Evolutionary conservation across 2,797 vertebrate species (phyloP).

Genomic region (Tokudaia muenninki): DNA sequence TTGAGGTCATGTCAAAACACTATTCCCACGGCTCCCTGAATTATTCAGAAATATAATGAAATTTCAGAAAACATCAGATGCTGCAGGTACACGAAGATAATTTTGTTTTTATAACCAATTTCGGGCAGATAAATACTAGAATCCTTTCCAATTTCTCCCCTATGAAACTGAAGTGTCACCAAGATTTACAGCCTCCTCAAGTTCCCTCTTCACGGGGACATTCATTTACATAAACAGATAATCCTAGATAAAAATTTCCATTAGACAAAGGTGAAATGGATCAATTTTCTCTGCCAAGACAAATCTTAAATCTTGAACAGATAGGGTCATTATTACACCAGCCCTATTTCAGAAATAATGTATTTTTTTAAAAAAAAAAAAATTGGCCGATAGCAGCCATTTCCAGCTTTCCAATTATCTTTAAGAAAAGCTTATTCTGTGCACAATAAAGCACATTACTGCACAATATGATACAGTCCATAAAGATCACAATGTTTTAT

Average conservation of each 20-base stretch:
- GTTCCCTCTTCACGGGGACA: conserved; percentile 93
- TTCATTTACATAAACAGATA: conserved; percentile 99
- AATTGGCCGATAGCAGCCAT: conserved; percentile 97
- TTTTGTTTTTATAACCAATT: conserved; percentile 93
- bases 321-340: conserved; percentile 99
- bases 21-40: conserved; percentile 54
- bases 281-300: conserved; percentile 99
- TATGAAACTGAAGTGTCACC: conserved; percentile 93
- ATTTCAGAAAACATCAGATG: conserved; percentile 90
- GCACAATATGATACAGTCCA: conserved; percentile 99
- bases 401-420: conserved; percentile 99
- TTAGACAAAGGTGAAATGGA: conserved; percentile 99
- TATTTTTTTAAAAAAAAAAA: conserved; percentile 92
- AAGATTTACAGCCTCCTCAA: conserved; percentile 97
- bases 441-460: conserved; percentile 99
- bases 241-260: conserved; percentile 99
- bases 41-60: conserved; percentile 90
- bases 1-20: conserved; percentile 80
- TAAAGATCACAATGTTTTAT: conserved; percentile 99
- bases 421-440: conserved; percentile 99
- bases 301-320: conserved; percentile 99
- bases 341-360: conserved; percentile 99
- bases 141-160: conserved; percentile 90
- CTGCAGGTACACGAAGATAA: conserved; percentile 89
- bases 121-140: conserved; percentile 90